These are phyloP conservation scores for Ceratotherium simum DNA, from an alignment of 2,113 vertebrate genomes.

Conservation along the genomic window DNA sequence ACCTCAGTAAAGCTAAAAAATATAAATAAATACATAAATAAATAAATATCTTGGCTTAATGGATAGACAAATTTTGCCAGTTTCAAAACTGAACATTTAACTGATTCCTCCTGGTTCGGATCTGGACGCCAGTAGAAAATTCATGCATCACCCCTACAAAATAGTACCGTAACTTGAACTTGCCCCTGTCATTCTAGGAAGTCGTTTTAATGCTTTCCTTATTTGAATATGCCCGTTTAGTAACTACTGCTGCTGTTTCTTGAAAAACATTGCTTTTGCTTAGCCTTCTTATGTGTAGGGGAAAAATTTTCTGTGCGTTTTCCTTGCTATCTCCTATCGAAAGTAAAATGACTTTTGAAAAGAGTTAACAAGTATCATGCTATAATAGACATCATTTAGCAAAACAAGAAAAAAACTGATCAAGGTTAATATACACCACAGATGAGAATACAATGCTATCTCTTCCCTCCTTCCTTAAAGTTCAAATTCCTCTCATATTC, in stretches of 20 bases:
- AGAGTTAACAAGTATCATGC: conserved; percentile 74
- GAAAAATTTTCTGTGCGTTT: conserved; percentile 30
- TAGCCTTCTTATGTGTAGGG: conserved; percentile 64
- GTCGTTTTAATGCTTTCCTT: conserved; percentile 41
- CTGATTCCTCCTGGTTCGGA: conserved; percentile 54
- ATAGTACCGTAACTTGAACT: conserved; percentile 51
- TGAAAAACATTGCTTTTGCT: conserved; percentile 66
- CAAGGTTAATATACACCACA: not conserved
- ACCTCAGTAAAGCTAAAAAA: not conserved
- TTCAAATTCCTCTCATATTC: not conserved
- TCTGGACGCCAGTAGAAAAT: conserved; percentile 61
- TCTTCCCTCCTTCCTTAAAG: not conserved
- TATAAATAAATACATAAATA: not conserved
- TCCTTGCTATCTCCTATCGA: conserved; percentile 62
- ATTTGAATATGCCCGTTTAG: conserved; percentile 63
- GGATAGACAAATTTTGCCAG: conserved; percentile 59
- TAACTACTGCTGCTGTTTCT: not conserved
- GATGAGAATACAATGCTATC: not conserved
- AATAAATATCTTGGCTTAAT: conserved; percentile 15
- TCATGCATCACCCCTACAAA: conserved; percentile 58
- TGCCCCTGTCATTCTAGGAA: conserved; percentile 46
- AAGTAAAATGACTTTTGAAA: conserved; percentile 76
- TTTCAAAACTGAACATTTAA: conserved; percentile 48
- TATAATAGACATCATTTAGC: conserved; percentile 73
- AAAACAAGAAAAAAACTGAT: conserved; percentile 6